A percentile compares a stretch with the other conserved stretches of the same genome.
Evolutionary conservation across 1,140 invertebrate species (phyloP).

Genomic region (Ceratina japonica): DNA sequence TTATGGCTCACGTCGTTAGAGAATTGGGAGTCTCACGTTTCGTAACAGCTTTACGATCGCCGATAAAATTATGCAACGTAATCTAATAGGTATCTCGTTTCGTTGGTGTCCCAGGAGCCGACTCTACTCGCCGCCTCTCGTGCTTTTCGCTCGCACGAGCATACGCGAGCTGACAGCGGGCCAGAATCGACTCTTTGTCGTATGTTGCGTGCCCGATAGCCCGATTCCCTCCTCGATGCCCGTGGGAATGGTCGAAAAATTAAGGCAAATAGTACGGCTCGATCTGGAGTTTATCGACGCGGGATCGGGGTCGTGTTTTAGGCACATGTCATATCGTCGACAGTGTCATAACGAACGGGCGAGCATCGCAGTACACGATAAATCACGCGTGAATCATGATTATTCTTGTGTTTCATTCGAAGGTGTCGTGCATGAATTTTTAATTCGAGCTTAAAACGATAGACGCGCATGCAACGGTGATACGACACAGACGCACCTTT

Average conservation of each 20-base stretch:
- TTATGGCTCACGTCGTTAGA: constrained; percentile 31
- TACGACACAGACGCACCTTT: too few relatives aligned
- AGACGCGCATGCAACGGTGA: too few relatives aligned
- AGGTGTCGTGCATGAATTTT: too few relatives aligned
- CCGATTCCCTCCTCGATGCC: background rate
- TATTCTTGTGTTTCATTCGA: too few relatives aligned
- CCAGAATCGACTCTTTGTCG: constrained; percentile 43
- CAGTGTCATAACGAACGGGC: too few relatives aligned
- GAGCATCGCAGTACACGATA: too few relatives aligned
- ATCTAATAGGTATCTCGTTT: constrained; percentile 74
- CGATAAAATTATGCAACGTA: constrained; percentile 77
- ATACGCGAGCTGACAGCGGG: constrained; percentile 46
- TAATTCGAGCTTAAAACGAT: too few relatives aligned
- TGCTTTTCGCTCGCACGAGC: constrained; percentile 54
- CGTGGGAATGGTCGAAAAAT: constrained; percentile 36
- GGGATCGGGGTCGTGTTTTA: background rate
- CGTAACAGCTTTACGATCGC: constrained; percentile 70
- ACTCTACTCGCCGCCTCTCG: constrained; percentile 24
- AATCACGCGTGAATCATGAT: too few relatives aligned
- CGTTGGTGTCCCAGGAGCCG: constrained; percentile 58
- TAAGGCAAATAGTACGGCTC: background rate
- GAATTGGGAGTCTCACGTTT: constrained; percentile 65
- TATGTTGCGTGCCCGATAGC: constrained; percentile 19
- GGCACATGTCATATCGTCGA: too few relatives aligned
- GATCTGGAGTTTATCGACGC: background rate